Base-by-base conservation (phyloP, 2,113 vertebrate species). In the Vulpes lagopus region DNA sequence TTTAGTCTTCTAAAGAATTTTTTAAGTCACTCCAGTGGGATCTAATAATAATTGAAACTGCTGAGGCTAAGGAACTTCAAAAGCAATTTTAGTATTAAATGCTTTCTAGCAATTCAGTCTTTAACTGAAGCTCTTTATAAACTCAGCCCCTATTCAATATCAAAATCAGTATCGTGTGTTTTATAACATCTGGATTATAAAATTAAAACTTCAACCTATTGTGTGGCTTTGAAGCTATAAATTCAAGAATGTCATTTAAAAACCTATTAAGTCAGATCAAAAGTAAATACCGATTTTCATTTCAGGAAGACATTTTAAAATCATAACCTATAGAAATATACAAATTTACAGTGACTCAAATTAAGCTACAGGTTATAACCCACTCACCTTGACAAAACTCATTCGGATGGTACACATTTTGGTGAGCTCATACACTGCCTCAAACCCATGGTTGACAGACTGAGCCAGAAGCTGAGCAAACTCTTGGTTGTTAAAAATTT, bases 351-450 rank as follows among this genome's bases (percentile, higher is more conserved):
- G 57, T 80, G 14, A 96, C 74, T 32, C 8, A 51, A 69, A 88
- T 60, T 43, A n/a, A 49, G 17, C 57, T 74, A 65, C 1, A 86
- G 10, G 59, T 49, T 59, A 81, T 1, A 67, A 95, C 51, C 9
- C 32, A 55, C 97, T 98, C 98, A 99, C 99, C 99, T 99, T 99
- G 96, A 99, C 99, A 97, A 99, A 99, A 98, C 99, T 99, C 99
- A 99, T 99, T 71, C 99, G 99, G 97, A 99, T 99, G 97, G 99
- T 99, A 93, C 99, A 99, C 99, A 99, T 99, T 98, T 99, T 99
- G 96, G 99, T 99, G 91, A 99, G 99, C 98, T 99, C 99, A 80
- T 99, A 99, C 0, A 99, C 99, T 0, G 99, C 99, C 98, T 99
- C 99, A 93, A 99, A 99, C 80, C 99, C 99, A 43, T 99, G 99